Base-by-base conservation (phyloP, 2,888 invertebrate species). In the Netelia melanura region DNA sequence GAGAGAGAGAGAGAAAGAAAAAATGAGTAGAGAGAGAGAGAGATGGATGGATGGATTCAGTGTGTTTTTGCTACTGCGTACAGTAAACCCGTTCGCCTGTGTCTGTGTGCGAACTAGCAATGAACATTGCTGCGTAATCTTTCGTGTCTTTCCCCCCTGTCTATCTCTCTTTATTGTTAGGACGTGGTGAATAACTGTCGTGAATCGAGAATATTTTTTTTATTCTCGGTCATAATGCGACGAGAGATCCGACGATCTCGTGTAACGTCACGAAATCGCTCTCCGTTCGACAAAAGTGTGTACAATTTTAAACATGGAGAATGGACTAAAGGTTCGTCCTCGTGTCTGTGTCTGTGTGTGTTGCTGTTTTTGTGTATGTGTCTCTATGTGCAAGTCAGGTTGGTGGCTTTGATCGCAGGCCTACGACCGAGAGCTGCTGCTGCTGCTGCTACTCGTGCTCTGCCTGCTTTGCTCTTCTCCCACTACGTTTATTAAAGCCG, bases 381-480 rank as follows among this genome's bases (percentile, higher is more conserved):
- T 43, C 74, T 43, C 75, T 67, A 56, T 68, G 74, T 83, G 74
- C 74, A 74, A 83, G 85, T 81, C 85, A 85, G 85, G 84, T 83
- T 85, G 78, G 83, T 86, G 85, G 84, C 86, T 88, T 85, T 85
- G 87, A 88, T 87, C 87, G 81, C 85, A 81, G 88, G 88, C 88
- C 87, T 88, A 88, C 87, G 87, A 88, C 87, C 88, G 87, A 87
- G 85, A 70, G 70, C 65, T 72, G 78, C 38, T 38, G 6, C 38
- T 30, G 8, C 76, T 11, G 77, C 76, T 75, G 58, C 23, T 54
- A 14, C 38, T 38, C 38, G 38, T 38, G 38, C 43, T 61, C 71
- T 43, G 44, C 56, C 64, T 14, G 58, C 77, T 81, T 65, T 77
- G 81, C 82, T 82, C 79, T 85, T 85, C 85, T 85, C 85, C 85